phyloP scores from a whole-genome alignment of 2,113 vertebrate species.

The Indicator maculatus region DNA sequence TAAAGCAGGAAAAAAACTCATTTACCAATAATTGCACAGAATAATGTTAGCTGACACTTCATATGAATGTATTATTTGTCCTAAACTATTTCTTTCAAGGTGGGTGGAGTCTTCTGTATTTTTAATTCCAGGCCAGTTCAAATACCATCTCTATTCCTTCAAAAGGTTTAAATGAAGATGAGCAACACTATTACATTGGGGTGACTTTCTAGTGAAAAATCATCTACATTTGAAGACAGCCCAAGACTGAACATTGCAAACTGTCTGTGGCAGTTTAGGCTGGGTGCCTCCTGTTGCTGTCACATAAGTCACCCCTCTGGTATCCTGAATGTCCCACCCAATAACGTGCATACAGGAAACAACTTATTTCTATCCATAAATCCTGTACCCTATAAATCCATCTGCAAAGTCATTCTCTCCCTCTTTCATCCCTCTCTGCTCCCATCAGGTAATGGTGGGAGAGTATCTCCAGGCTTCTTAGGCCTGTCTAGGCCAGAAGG shows the following conservation, averaged over 20 bases:
- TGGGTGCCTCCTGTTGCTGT: too few species aligned
- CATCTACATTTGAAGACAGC: not conserved
- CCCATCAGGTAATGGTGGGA: too few species aligned
- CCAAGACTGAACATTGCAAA: not conserved
- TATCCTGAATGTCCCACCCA: too few species aligned
- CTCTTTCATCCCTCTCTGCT: too few species aligned
- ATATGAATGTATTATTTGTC: not conserved
- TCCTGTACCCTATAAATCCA: too few species aligned
- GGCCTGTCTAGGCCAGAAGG: too few species aligned
- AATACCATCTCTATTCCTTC: not conserved
- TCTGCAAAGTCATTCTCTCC: too few species aligned
- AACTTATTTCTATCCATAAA: too few species aligned
- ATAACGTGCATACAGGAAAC: too few species aligned
- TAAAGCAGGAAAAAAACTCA: not conserved
- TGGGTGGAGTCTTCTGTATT: not conserved
- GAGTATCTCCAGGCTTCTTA: too few species aligned
- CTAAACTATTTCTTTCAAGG: not conserved
- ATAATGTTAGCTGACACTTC: not conserved
- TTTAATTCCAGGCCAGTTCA: not conserved
- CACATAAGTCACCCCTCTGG: too few species aligned
- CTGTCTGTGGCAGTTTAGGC: too few species aligned
- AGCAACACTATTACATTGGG: not conserved
- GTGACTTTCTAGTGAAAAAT: not conserved
- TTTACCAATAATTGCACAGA: not conserved
- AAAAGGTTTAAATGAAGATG: not conserved